Base-by-base conservation (phyloP, 2,797 vertebrate genomes). In the Poeciliopsis gracilis region DNA sequence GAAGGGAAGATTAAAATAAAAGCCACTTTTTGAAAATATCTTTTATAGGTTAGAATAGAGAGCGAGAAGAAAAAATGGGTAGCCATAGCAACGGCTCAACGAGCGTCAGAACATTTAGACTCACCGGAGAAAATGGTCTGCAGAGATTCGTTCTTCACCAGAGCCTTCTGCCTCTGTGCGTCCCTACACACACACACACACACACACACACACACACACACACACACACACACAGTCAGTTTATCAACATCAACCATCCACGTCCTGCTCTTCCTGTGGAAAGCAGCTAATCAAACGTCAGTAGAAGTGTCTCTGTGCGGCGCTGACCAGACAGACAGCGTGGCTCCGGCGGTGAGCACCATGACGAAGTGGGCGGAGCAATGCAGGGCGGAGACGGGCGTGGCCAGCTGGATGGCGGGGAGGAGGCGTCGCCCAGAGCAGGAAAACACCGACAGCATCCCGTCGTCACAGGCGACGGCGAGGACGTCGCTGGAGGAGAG, bases 111-210 rank as follows among this genome's bases (percentile, higher is more conserved):
- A 18, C 16, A 20, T 72, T 20, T 5, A 23, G 63, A 11, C 92
- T 93, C 82, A 98, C 98, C 98, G 93, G 97, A 94, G 91, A 99
- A 94, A 85, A 99, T 96, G 63, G 95, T 96, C 88, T 95, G 94
- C 79, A 99, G 94, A 76, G 98, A 97, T 72, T 98, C 97, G 20
- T 99, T 97, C 93, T 97, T 98, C 91, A 99, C 96, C 93, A 99
- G 91, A 51, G 96, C 96, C 47, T 90, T 94, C 89, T 97, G 97
- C 75, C 97, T 98, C 85, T 97, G 97, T 78, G 97, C 96, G 77
- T 99, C 97, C 98, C 98, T 99, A 93, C 63, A 77, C 1, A 28
- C 0, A 9, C 66, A 89, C 13, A 80, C 4, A 79, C 0, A 46
- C 0, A 72, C 6, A 18, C 33, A 18, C 5, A 4, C 63, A 89